Conservation (phyloP, 37 sponge, comb jelly and placozoan genomes). For the Beroe ovata region DNA sequence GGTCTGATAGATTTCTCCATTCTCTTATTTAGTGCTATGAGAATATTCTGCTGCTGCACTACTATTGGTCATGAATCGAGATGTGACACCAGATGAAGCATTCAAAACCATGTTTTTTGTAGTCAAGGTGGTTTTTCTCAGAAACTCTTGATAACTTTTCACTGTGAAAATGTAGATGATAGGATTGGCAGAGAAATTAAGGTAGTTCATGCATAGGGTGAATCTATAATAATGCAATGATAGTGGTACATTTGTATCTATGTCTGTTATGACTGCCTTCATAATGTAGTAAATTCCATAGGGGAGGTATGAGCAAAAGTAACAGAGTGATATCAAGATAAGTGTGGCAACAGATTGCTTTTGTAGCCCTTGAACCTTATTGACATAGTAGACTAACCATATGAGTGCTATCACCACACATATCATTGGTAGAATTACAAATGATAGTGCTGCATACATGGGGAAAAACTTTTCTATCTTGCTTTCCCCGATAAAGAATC, state of each 20-base stretch:
- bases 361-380: conserved; percentile 1
- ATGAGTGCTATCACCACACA: conserved; percentile 21
- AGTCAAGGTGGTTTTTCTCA: not conserved
- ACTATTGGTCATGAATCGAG: not conserved
- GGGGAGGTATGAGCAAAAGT: conserved; percentile 19
- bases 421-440: not conserved
- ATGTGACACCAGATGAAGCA: not conserved
- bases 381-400: conserved; percentile 28
- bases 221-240: not conserved
- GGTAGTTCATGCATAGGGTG: not conserved
- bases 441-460: not conserved
- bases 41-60: not conserved
- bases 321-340: conserved; percentile 34
- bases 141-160: not conserved
- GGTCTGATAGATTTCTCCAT: too few species aligned
- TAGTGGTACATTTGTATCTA: not conserved
- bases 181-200: not conserved
- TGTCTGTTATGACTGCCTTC: not conserved
- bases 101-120: not conserved
- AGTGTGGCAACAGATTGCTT: conserved; percentile 55
- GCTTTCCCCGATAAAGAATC: not conserved
- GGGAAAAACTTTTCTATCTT: conserved; percentile 2
- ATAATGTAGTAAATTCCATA: conserved; percentile 10
- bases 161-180: not conserved
- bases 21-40: too few species aligned